These are phyloP conservation scores for Mythimna loreyi DNA, from an alignment of 2,888 invertebrate species.

Conservation along the genomic window DNA sequence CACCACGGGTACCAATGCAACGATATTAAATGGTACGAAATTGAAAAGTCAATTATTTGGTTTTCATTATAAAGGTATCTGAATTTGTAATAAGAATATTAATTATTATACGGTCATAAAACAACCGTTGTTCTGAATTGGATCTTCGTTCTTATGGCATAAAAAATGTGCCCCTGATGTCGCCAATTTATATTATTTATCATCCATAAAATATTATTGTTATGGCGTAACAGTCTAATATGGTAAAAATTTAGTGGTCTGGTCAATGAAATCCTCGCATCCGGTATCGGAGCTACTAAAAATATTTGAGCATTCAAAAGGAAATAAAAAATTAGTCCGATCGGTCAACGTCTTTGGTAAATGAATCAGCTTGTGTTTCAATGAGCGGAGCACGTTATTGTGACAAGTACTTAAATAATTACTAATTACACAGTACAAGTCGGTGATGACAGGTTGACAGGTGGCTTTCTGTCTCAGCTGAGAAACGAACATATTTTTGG, in stretches of 20 bases:
- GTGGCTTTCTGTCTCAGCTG: constrained; percentile 35
- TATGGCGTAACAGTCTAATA: constrained; percentile 43
- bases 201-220: constrained; percentile 58
- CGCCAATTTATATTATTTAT: constrained; percentile 52
- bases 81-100: constrained; percentile 54
- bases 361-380: constrained; percentile 59
- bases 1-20: constrained; percentile 78
- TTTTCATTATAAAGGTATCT: constrained; percentile 62
- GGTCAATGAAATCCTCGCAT: constrained; percentile 44
- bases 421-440: constrained; percentile 48
- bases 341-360: constrained; percentile 53
- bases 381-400: constrained; percentile 37
- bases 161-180: constrained; percentile 44
- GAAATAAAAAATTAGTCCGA: constrained; percentile 48
- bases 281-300: constrained; percentile 50
- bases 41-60: constrained; percentile 76
- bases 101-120: constrained; percentile 55
- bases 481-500: constrained; percentile 49
- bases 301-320: constrained; percentile 43
- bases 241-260: constrained; percentile 45
- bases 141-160: constrained; percentile 29
- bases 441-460: constrained; percentile 59
- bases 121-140: constrained; percentile 55
- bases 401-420: constrained; percentile 55
- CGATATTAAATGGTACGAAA: constrained; percentile 71